A percentile compares a stretch with the other conserved stretches of the same genome.
phyloP scores from a whole-genome alignment of 1,140 invertebrate genomes.

The Zaprionus gabonicus region DNA sequence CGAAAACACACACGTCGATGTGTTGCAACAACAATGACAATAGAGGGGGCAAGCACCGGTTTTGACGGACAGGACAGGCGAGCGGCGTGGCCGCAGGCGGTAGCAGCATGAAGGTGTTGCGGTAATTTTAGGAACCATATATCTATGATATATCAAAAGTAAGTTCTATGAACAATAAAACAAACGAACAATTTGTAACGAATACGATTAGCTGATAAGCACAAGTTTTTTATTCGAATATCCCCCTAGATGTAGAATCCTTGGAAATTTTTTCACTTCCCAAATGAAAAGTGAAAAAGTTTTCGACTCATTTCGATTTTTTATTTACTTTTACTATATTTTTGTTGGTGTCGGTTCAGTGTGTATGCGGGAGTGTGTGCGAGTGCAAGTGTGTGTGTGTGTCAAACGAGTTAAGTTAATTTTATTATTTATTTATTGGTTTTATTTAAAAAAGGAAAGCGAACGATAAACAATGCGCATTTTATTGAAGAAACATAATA shows the following conservation, averaged over 20 bases:
- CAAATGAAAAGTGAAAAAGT: slow-evolving; percentile 63
- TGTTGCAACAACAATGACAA: slow-evolving; percentile 6
- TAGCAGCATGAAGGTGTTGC: slow-evolving; percentile 85
- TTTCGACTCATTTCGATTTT: slow-evolving; percentile 63
- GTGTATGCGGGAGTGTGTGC: not conserved
- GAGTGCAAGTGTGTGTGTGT: slow-evolving; percentile 36
- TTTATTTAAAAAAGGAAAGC: slow-evolving; percentile 19
- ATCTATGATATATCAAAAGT: slow-evolving; percentile 97
- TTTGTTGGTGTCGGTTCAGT: slow-evolving; percentile 56
- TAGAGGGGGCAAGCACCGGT: not conserved
- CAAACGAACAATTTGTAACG: slow-evolving; percentile 65
- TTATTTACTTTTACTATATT: slow-evolving; percentile 43
- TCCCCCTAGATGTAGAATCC: slow-evolving; percentile 46
- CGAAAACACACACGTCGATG: not conserved
- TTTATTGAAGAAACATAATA: slow-evolving; percentile 25
- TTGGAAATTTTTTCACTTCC: slow-evolving; percentile 79
- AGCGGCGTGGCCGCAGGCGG: slow-evolving; percentile 19
- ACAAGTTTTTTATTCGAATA: slow-evolving; percentile 12
- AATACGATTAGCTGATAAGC: slow-evolving; percentile 50
- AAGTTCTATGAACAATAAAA: slow-evolving; percentile 95
- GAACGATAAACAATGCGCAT: slow-evolving; percentile 25
- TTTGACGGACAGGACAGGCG: not conserved
- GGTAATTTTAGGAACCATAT: slow-evolving; percentile 95
- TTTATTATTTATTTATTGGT: slow-evolving; percentile 54
- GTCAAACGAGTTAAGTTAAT: slow-evolving; percentile 52